Conservation (phyloP, 2,113 vertebrate species). For the Neotoma lepida region DNA sequence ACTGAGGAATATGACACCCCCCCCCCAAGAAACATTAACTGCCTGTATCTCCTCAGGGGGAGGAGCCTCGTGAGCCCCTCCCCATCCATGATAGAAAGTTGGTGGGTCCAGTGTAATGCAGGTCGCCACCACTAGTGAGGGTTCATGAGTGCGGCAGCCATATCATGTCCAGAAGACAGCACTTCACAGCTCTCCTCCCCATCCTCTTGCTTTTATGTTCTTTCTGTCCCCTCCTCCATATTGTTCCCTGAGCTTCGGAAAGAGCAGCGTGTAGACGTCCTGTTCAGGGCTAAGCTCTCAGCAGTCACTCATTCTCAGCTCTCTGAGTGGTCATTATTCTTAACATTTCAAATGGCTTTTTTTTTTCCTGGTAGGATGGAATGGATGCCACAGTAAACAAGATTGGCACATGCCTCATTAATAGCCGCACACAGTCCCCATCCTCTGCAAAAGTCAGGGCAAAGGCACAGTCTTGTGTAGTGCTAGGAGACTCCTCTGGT, state of each 20-base stretch:
- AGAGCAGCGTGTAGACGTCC: background rate
- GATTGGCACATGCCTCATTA: background rate
- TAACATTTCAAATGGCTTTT: background rate
- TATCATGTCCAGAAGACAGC: background rate
- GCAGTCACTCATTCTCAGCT: background rate
- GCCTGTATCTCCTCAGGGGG: background rate
- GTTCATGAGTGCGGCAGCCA: no score
- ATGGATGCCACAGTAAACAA: background rate
- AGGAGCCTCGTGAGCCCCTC: background rate
- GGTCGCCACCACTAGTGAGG: fast-evolving
- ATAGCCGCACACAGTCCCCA: fast-evolving
- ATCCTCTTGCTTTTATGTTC: background rate
- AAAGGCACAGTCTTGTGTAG: background rate
- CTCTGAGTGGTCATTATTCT: background rate
- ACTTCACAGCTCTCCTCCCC: background rate
- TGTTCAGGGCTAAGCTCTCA: background rate
- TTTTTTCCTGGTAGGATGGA: background rate
- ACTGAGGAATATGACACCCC: background rate
- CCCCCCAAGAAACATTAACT: background rate
- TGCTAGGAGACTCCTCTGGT: background rate
- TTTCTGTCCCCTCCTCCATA: background rate
- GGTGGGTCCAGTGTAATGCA: no score
- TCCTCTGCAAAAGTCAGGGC: background rate
- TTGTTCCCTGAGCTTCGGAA: background rate
- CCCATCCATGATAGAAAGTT: background rate